phyloP scores from a whole-genome alignment of 2,113 vertebrate genomes.

The Microtus richardsoni region DNA sequence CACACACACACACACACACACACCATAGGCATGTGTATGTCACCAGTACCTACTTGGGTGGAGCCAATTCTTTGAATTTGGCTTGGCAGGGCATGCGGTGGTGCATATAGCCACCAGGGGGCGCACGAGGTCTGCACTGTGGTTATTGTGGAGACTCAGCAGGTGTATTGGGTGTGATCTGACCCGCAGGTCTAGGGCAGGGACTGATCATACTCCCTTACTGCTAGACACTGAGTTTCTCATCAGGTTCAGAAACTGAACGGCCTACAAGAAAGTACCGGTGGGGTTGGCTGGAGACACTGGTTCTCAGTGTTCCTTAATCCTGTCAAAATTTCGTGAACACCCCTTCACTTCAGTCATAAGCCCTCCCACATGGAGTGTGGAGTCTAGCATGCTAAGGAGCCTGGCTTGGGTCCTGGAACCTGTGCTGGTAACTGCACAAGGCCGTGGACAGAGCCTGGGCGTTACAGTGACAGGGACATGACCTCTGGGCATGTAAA shows the following conservation, averaged over 20 bases:
- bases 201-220: not conserved
- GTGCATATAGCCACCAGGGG: not conserved
- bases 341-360: not conserved
- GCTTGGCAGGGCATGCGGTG: not conserved
- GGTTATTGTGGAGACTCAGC: not conserved
- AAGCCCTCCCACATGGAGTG: not conserved
- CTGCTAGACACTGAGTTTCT: not conserved
- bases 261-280: not conserved
- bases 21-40: fast-evolving
- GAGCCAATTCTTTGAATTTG: not conserved
- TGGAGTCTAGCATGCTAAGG: not conserved
- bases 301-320: not conserved
- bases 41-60: not conserved
- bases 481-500: not conserved
- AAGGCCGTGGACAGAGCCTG: too few relatives aligned
- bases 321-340: too few relatives aligned
- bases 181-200: not conserved
- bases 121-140: not conserved
- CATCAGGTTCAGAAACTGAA: not conserved
- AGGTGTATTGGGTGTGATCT: not conserved
- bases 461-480: not conserved
- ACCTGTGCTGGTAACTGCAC: not conserved
- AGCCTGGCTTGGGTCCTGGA: not conserved
- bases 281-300: not conserved
- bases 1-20: not conserved